Conservation (phyloP, 2,113 vertebrate species). For the Indri indri region DNA sequence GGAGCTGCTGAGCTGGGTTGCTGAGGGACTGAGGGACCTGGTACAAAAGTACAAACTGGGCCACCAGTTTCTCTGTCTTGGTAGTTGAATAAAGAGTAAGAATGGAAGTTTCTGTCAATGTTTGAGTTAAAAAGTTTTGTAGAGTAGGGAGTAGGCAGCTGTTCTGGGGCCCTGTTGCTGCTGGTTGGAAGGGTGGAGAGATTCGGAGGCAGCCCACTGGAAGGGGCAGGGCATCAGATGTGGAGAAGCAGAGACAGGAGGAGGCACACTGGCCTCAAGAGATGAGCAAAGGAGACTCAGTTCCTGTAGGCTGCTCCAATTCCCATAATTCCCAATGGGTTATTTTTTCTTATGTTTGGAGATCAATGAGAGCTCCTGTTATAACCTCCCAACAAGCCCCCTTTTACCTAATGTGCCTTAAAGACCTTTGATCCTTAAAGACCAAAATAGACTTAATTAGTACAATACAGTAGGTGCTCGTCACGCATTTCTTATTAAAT, state of each 20-base stretch:
- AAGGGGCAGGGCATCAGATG: not conserved
- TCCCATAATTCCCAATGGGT: not conserved
- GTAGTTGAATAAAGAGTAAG: not conserved
- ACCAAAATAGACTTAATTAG: not conserved
- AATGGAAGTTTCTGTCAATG: not conserved
- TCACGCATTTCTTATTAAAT: not conserved
- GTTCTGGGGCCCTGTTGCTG: not conserved
- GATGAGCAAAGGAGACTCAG: too few relatives aligned
- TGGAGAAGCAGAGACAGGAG: not conserved
- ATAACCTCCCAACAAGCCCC: not conserved
- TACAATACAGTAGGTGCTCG: not conserved
- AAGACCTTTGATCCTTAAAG: not conserved
- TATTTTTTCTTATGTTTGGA: not conserved
- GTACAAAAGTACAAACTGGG: not conserved
- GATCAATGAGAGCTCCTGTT: not conserved
- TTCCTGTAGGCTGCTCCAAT: not conserved
- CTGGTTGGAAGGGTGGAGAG: not conserved
- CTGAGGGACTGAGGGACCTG: too few relatives aligned
- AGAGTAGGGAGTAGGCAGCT: not conserved
- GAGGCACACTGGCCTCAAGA: rapidly evolving
- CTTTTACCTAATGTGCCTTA: not conserved
- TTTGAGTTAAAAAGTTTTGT: not conserved
- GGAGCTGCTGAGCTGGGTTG: rapidly evolving
- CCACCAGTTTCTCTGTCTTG: not conserved
- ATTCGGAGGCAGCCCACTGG: not conserved